Evolutionary conservation across 2,113 vertebrate genomes (phyloP), one percentile per base, ranked within the genome.

Genomic region (Tapirus terrestris): DNA sequence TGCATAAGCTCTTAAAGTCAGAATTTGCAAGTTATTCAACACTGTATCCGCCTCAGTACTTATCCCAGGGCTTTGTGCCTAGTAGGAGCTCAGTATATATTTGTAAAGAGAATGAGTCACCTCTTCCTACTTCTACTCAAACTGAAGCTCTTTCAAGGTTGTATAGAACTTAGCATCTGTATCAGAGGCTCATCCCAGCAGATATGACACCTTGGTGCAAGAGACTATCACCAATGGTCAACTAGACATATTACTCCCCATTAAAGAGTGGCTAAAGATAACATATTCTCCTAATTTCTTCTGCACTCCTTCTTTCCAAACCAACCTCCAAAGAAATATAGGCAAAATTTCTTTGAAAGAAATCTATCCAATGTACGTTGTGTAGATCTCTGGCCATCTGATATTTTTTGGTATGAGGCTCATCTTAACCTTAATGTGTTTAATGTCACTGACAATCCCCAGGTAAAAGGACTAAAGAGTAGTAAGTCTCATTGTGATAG

Each of bases 401-500:
- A 45, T 82, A 79, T 77, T 92, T 97, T 93, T 93, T 70, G 60
- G 29, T 75, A n/a, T 43, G n/a, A 96, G 68, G 7, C 25, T 96
- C 36, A 63, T 89, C 58, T 93, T 93, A 91, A 91, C 88, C 48
- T 96, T 73, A 89, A 67, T 77, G 84, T 91, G 27, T 89, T 70
- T 93, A 92, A 87, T 77, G 95, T 51, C 73, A 80, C 51, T 45
- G 85, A 79, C 68, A 88, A 67, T 92, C 91, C 91, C 95, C 79
- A 93, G 94, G 58, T 93, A 96, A 76, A 89, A 96, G 60, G 82
- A 72, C 68, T 95, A 76, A 94, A 94, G 75, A 92, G 81, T 84
- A 91, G 73, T 72, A 56, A 79, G 88, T 97, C 95, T 98, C 97
- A 96, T 98, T 97, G 97, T 97, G 96, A 98, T 97, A 97, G 97